Base-by-base conservation (phyloP, 2,888 invertebrate species). In the Linnaemya vulpina region DNA sequence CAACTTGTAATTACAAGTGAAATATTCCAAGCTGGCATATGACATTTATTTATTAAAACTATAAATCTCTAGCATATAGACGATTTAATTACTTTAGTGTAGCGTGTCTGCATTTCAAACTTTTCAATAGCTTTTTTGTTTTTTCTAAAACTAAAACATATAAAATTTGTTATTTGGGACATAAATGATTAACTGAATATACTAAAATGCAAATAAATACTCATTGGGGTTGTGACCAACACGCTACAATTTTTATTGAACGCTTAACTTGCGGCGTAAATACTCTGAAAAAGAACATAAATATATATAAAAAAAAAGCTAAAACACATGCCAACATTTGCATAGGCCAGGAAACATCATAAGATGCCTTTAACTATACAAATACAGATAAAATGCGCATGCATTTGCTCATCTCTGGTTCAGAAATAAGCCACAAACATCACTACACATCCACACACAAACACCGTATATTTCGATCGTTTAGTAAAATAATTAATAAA, bases 401-500 rank as follows among this genome's bases (percentile, higher is more conserved):
- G 49, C 30, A 30, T 10, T 51, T 10, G 25, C 1, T 5, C 35
- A 38, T n/a, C n/a, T n/a, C n/a, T n/a, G n/a, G n/a, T n/a, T n/a
- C n/a, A n/a, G n/a, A n/a, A n/a, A n/a, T n/a, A n/a, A n/a, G n/a
- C n/a, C n/a, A 60, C 22, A 38, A 17, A 10, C 46, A 53, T 20
- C 25, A 43, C 51, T 46, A 22, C 65, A 65, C 53, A 43, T 46
- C 4, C 13, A 30, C 22, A 60, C 55, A 35, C 43, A 71, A 40
- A 67, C 51, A 58, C 46, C 70, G 35, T 63, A 43, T 15, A 55
- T 62, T 82, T 25, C 25, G 53, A 53, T 30, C n/a, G 17, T 49
- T 35, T 25, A 46, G 25, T n/a, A 51, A 76, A n/a, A n/a, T n/a
- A n/a, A 60, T 77, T 25, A 65, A 46, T 82, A 53, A 65, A 58